Evolutionary conservation across 2,888 invertebrate species (phyloP).

Genomic region (Mythimna vitellina): DNA sequence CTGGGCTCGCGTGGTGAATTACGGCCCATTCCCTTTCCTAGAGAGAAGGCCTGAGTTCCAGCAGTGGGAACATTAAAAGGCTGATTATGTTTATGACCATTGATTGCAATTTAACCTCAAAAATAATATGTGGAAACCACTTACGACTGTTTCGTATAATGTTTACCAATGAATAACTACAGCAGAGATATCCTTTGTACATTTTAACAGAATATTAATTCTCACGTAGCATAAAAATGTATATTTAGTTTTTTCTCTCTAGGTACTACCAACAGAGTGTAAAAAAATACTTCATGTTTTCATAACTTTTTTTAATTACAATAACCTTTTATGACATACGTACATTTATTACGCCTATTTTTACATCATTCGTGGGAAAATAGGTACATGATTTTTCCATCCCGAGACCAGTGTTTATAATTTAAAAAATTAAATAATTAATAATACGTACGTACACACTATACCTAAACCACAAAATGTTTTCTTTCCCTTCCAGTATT

Average conservation of each 20-base stretch:
- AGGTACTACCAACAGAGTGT: not conserved
- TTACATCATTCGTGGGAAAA: not conserved
- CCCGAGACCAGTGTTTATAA: not conserved
- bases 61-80: too few relatives aligned
- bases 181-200: not conserved
- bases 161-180: not conserved
- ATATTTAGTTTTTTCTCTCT: not conserved
- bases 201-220: conserved; percentile 3
- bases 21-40: too few relatives aligned
- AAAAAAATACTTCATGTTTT: conserved; percentile 14
- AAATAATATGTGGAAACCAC: not conserved
- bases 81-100: too few relatives aligned
- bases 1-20: too few relatives aligned
- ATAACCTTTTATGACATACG: not conserved
- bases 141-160: not conserved
- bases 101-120: not conserved
- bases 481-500: conserved; percentile 32
- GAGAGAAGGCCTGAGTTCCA: too few relatives aligned
- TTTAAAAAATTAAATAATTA: conserved; percentile 1
- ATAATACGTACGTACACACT: too few relatives aligned
- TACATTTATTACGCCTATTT: conserved; percentile 2
- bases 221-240: not conserved
- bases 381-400: not conserved
- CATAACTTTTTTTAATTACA: not conserved
- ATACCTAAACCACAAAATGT: too few relatives aligned